A percentile compares a stretch with the other conserved stretches of the same genome.
Evolutionary conservation across 2,797 vertebrate genomes (phyloP).

Genomic region (Hippoglossus hippoglossus): DNA sequence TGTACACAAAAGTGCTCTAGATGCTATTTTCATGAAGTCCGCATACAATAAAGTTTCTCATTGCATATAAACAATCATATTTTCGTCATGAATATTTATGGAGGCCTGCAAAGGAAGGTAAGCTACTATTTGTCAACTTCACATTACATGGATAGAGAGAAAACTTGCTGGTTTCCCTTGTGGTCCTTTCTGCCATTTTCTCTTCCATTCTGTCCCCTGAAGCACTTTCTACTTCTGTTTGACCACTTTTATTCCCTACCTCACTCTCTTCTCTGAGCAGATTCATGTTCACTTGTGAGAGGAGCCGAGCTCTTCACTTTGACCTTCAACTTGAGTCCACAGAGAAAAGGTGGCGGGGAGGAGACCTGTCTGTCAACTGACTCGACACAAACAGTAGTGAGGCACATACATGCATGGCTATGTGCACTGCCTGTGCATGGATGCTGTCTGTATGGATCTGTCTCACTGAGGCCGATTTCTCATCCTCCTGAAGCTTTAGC

Average conservation of each 20-base stretch:
- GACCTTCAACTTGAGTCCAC: slow-evolving; percentile 64
- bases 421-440: background rate
- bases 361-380: slow-evolving; percentile 52
- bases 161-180: background rate
- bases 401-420: background rate
- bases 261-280: slow-evolving; percentile 31
- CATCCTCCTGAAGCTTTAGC: slow-evolving; percentile 23
- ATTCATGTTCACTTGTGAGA: slow-evolving; percentile 36
- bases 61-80: background rate
- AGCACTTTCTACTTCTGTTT: slow-evolving; percentile 28
- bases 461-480: slow-evolving; percentile 24
- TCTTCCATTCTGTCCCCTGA: slow-evolving; percentile 6
- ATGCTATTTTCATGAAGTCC: no score
- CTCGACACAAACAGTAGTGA: slow-evolving; percentile 28
- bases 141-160: background rate
- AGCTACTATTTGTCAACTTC: background rate
- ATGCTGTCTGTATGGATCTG: background rate
- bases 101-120: no score
- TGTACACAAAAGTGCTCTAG: background rate
- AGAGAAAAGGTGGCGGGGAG: slow-evolving; percentile 42
- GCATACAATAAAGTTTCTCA: background rate
- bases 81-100: background rate
- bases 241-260: slow-evolving; percentile 29
- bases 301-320: slow-evolving; percentile 46
- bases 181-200: background rate